Evolutionary conservation across 2,797 vertebrate genomes (phyloP), one percentile per base, ranked within the genome.

Genomic region (Neomorphus geoffroyi): DNA sequence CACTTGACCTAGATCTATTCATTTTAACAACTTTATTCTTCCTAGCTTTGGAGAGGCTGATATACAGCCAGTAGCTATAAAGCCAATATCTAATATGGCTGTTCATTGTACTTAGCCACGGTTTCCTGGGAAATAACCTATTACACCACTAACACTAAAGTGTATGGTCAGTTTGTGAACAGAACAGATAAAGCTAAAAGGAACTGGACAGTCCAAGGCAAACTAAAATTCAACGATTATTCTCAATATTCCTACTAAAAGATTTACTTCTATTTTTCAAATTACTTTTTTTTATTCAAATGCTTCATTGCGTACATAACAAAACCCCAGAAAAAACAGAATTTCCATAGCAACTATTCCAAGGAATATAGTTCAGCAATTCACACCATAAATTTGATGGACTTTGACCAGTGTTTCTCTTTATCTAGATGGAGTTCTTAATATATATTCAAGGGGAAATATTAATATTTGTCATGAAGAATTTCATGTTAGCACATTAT

Each of bases 321-420:
- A 69, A 87, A 88, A 86, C 69, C 28, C 23, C 37, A 88, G 64
- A 2, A 26, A 88, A 60, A 7, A 57, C 54, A 2, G 11, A 41
- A 96, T 95, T 91, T 83, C 90, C 92, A 96, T 64, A 80, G 80
- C 90, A 95, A 96, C 82, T 94, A 60, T 79, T 91, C 74, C 75
- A 84, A 84, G 18, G 11, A 88, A 90, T 39, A 86, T 32, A 90
- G 57, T 73, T 96, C 48, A 77, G 50, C 19, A 61, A 71, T 82
- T 88, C 24, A 58, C 30, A 66, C 33, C 12, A 60, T 56, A 45
- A 91, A 70, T 77, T 54, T 57, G 72, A 65, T 45, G 75, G 57
- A 62, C 46, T 94, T 96, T 46, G 35, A 91, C 69, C 70, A 70
- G 71, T 39, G 70, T 26, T 89, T 92, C 86, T 35, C 33, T 73